Evolutionary conservation across 2,888 invertebrate species (phyloP).

Genomic region (Iphiclides podalirius): DNA sequence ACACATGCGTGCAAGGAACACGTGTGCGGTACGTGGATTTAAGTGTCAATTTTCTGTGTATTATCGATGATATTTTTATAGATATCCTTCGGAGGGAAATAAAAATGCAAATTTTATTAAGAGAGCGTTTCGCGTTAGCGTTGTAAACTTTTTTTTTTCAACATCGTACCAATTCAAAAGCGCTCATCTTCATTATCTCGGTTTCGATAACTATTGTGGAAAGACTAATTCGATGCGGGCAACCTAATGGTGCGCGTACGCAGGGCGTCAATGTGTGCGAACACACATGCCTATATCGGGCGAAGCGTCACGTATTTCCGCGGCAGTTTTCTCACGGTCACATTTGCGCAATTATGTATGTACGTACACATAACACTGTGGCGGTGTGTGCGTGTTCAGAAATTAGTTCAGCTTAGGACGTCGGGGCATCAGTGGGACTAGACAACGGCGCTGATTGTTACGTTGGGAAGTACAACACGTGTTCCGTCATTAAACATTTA

Average conservation of each 20-base stretch:
- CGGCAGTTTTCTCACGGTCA: conserved; percentile 77
- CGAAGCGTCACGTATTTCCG: conserved; percentile 56
- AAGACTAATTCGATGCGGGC: conserved; percentile 63
- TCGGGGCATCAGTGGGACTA: conserved; percentile 66
- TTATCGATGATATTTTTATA: too few relatives aligned
- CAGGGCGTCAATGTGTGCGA: conserved; percentile 29
- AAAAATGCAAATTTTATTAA: too few relatives aligned
- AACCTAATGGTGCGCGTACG: conserved; percentile 46
- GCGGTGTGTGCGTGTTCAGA: conserved; percentile 64
- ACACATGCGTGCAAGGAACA: too few relatives aligned
- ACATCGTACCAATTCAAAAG: conserved; percentile 67
- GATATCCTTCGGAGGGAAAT: too few relatives aligned
- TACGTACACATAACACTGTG: conserved; percentile 42
- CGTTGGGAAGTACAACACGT: conserved; percentile 66
- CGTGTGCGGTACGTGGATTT: too few relatives aligned
- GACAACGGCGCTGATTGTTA: conserved; percentile 62
- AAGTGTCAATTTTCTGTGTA: background rate
- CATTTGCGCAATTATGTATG: conserved; percentile 54
- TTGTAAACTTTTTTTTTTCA: conserved; percentile 17
- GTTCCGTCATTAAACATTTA: conserved; percentile 65
- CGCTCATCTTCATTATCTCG: conserved; percentile 69
- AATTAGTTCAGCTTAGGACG: conserved; percentile 68
- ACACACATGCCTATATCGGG: conserved; percentile 46
- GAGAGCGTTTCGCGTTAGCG: background rate
- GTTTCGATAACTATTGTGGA: conserved; percentile 63